phyloP scores from a whole-genome alignment of 2,797 vertebrate genomes.

The Bryconaethiops microstoma region DNA sequence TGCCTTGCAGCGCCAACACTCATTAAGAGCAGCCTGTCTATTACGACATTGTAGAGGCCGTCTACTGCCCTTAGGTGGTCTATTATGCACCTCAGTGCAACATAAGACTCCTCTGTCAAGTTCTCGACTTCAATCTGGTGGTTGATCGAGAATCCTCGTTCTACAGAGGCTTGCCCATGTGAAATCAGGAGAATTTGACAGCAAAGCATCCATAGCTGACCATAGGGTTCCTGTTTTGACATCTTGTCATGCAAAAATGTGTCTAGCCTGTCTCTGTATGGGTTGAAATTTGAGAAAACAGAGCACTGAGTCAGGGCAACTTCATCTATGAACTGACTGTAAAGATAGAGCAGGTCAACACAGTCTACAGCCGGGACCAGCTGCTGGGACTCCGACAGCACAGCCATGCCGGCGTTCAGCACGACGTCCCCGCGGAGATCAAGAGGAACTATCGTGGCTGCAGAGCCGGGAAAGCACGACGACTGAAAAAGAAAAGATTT shows the following conservation, averaged over 20 bases:
- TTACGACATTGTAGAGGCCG: neutral
- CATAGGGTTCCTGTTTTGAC: neutral
- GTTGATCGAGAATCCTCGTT: conserved; percentile 4
- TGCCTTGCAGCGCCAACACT: neutral
- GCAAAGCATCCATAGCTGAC: neutral
- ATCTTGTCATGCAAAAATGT: conserved; percentile 9
- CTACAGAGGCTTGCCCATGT: conserved; percentile 10
- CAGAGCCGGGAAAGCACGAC: too few species aligned
- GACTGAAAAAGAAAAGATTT: too few species aligned
- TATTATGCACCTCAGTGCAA: neutral
- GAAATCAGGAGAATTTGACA: conserved; percentile 10
- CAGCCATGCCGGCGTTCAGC: too few species aligned
- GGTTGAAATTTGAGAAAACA: too few species aligned
- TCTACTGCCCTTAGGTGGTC: conserved; percentile 13
- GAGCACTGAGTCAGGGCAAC: too few species aligned
- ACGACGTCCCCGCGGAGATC: too few species aligned
- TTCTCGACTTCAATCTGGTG: conserved; percentile 2
- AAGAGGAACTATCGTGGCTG: too few species aligned
- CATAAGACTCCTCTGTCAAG: neutral
- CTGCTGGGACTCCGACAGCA: too few species aligned
- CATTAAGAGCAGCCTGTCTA: conserved; percentile 3
- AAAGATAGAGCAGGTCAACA: too few species aligned
- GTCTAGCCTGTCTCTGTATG: too few species aligned
- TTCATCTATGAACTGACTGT: too few species aligned
- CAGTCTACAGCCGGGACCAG: too few species aligned